Evolutionary conservation across 2,113 vertebrate species (phyloP).

Genomic region (Crotalus viridis): DNA sequence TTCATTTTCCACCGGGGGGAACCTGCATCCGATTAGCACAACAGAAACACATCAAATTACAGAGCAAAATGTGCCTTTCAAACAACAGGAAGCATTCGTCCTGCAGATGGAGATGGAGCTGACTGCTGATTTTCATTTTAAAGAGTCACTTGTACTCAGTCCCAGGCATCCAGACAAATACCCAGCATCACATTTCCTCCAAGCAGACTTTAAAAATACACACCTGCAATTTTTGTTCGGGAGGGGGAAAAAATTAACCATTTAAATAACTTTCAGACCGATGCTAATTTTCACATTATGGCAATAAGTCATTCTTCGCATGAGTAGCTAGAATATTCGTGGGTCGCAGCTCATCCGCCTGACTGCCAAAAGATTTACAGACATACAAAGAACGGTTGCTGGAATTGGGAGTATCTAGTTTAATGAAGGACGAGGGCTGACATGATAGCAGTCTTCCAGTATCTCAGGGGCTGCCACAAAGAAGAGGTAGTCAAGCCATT

Average conservation of each 20-base stretch:
- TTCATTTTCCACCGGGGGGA: conserved; percentile 4
- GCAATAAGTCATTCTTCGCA: not conserved
- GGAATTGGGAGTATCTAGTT: too few species aligned
- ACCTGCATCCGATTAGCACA: conserved; percentile 3
- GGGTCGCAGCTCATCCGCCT: not conserved
- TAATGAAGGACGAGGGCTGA: too few species aligned
- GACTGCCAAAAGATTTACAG: not conserved
- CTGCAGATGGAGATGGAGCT: conserved; percentile 16
- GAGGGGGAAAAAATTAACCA: not conserved
- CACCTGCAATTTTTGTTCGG: not conserved
- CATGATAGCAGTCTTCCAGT: too few species aligned
- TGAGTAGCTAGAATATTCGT: not conserved
- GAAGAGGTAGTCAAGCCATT: too few species aligned
- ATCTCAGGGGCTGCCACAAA: too few species aligned
- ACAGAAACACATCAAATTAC: conserved; percentile 18
- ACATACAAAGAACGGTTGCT: too few species aligned
- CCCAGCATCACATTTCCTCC: not conserved
- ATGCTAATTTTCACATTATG: not conserved
- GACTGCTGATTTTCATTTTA: conserved; percentile 4
- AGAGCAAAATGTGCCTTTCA: conserved; percentile 34
- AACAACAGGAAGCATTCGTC: conserved; percentile 2
- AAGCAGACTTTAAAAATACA: not conserved
- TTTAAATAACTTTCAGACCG: not conserved
- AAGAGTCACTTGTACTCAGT: conserved; percentile 13
- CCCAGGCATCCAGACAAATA: not conserved